Conservation (phyloP, 2,797 vertebrate species). For the Leptatherina wallacei region DNA sequence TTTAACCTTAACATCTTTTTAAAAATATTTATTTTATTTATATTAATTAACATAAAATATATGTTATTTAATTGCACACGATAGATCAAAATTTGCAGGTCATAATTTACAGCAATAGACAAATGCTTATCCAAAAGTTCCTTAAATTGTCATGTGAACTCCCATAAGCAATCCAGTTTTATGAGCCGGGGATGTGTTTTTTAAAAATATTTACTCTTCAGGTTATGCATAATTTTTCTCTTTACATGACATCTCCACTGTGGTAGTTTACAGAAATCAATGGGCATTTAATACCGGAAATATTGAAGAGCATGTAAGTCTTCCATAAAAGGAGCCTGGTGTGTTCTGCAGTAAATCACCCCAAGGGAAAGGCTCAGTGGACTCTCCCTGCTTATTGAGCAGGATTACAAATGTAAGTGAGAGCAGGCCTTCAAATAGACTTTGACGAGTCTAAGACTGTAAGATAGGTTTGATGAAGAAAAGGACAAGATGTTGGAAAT, state of each 20-base stretch:
- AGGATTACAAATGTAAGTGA: constrained; percentile 67
- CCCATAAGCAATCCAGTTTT: constrained; percentile 36
- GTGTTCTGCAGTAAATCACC: constrained; percentile 64
- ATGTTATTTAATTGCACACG: neutral
- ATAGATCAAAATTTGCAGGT: neutral
- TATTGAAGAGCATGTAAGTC: constrained; percentile 66
- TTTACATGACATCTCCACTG: constrained; percentile 32
- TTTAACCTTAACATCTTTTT: neutral
- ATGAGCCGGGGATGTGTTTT: constrained; percentile 18
- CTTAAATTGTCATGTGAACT: neutral
- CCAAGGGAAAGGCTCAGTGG: constrained; percentile 58
- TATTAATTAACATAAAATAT: neutral
- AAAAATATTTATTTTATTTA: neutral
- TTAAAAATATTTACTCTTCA: constrained; percentile 54
- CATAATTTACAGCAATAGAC: constrained; percentile 6
- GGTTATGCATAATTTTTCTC: constrained; percentile 26
- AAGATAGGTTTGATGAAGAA: constrained; percentile 28
- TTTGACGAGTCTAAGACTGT: constrained; percentile 10
- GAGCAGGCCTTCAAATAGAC: constrained; percentile 51
- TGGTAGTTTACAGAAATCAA: constrained; percentile 54
- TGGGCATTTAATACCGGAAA: constrained; percentile 47
- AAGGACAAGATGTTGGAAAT: constrained; percentile 35
- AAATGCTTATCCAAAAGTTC: neutral
- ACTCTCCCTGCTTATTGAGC: constrained; percentile 51
- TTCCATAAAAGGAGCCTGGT: constrained; percentile 75